A percentile compares a stretch with the other conserved stretches of the same genome.
Conservation (phyloP, 2,113 vertebrate species). For the Apodemus sylvaticus region DNA sequence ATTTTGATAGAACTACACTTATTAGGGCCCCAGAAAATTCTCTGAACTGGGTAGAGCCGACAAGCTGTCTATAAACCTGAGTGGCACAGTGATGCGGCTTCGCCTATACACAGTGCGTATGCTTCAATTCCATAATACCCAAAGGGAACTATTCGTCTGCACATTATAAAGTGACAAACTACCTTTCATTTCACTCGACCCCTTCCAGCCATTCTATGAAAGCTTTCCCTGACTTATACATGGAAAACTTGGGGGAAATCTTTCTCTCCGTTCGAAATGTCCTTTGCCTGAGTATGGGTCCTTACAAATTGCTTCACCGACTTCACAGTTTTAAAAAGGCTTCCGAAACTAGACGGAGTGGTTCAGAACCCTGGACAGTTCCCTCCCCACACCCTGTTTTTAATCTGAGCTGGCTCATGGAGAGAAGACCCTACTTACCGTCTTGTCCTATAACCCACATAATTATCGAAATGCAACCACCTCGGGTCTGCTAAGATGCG, state of each 20-base stretch:
- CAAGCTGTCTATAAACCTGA: not conserved
- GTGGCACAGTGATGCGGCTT: not conserved
- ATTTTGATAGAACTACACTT: not conserved
- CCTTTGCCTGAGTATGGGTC: not conserved
- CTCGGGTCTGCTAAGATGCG: not conserved
- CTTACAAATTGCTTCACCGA: not conserved
- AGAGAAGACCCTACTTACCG: not conserved
- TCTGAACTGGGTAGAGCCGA: not conserved
- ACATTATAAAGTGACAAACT: not conserved
- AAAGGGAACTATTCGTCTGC: not conserved
- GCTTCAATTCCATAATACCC: not conserved
- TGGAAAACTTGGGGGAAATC: not conserved
- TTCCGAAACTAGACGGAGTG: not conserved
- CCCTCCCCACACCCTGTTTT: not conserved
- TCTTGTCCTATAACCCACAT: not conserved
- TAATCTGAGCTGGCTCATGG: not conserved
- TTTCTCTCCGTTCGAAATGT: not conserved
- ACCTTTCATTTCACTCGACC: not conserved
- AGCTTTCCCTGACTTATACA: not conserved
- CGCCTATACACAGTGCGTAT: not conserved
- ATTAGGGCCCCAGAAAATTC: not conserved
- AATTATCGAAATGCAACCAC: not conserved
- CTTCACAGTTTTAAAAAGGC: accelerated
- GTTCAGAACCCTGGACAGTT: slow-evolving; percentile 78
- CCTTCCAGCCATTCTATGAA: not conserved